These are phyloP conservation scores for Asobara japonica DNA, from an alignment of 1,140 invertebrate genomes.

Conservation along the genomic window DNA sequence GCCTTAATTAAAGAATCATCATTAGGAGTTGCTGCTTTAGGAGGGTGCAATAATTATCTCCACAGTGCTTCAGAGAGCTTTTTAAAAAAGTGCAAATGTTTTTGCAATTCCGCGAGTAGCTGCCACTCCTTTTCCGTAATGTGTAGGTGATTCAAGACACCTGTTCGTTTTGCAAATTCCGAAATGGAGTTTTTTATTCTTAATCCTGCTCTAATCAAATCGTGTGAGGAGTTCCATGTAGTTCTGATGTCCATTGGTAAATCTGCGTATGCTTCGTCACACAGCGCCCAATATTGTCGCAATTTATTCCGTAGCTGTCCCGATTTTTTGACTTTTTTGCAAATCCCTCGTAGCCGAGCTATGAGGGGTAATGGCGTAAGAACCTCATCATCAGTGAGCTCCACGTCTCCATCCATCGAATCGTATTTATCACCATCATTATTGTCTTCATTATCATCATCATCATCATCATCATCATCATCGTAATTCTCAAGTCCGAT, in stretches of 20 bases:
- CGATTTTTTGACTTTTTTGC: conserved; percentile 24
- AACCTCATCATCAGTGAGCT: not conserved
- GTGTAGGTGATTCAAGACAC: not conserved
- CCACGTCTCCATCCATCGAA: not conserved
- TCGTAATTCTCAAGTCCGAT: not conserved
- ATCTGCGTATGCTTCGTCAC: not conserved
- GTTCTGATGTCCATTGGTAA: conserved; percentile 19
- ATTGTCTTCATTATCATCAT: not conserved
- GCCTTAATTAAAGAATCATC: not conserved
- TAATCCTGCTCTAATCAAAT: not conserved
- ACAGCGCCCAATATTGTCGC: not conserved
- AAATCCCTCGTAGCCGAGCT: not conserved
- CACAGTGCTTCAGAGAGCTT: conserved; percentile 46
- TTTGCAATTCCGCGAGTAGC: not conserved
- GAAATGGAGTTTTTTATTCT: conserved; percentile 2
- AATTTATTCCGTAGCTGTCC: conserved; percentile 18
- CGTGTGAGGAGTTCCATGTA: conserved; percentile 16
- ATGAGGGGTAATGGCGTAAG: not conserved
- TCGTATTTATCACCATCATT: not conserved
- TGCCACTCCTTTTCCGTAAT: not conserved
- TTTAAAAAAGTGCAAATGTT: conserved; percentile 51
- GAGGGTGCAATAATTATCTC: conserved; percentile 52
- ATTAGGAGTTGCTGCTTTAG: conserved; percentile 14
- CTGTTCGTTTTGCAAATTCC: not conserved
- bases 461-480: not conserved